Conservation (phyloP, 1,140 invertebrate species). For the Oscheius sp. region DNA sequence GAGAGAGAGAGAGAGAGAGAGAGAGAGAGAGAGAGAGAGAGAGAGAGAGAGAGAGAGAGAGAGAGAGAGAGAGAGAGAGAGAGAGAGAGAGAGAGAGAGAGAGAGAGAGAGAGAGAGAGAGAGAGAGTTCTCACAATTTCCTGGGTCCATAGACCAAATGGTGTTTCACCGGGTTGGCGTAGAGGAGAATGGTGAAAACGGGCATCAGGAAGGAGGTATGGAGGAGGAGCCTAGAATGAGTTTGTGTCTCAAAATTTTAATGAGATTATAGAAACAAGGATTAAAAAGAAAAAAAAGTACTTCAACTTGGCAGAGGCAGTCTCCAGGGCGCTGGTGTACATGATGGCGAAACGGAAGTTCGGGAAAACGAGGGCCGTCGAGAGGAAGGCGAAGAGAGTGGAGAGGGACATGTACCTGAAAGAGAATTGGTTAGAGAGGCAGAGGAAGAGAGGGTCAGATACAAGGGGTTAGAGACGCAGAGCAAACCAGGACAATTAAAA, state of each 20-base stretch:
- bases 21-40: too few species aligned
- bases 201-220: constrained; percentile 11
- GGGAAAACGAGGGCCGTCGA: constrained; percentile 32
- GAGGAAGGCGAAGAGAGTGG: constrained; percentile 25
- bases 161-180: neutral
- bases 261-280: neutral
- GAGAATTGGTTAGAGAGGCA: neutral
- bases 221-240: constrained; percentile 1
- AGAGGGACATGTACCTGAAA: constrained; percentile 22
- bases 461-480: too few species aligned
- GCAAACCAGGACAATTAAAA: too few species aligned
- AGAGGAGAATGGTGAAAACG: constrained; percentile 2
- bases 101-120: too few species aligned
- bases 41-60: too few species aligned
- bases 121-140: neutral
- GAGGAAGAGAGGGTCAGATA: too few species aligned
- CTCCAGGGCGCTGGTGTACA: constrained; percentile 12
- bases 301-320: neutral
- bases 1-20: too few species aligned
- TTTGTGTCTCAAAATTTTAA: neutral
- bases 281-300: neutral
- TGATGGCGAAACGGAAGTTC: constrained; percentile 25
- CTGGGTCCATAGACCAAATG: constrained; percentile 3
- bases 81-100: too few species aligned
- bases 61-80: too few species aligned